phyloP scores from a whole-genome alignment of 2,888 invertebrate species.

The Chelonus formosanus region DNA sequence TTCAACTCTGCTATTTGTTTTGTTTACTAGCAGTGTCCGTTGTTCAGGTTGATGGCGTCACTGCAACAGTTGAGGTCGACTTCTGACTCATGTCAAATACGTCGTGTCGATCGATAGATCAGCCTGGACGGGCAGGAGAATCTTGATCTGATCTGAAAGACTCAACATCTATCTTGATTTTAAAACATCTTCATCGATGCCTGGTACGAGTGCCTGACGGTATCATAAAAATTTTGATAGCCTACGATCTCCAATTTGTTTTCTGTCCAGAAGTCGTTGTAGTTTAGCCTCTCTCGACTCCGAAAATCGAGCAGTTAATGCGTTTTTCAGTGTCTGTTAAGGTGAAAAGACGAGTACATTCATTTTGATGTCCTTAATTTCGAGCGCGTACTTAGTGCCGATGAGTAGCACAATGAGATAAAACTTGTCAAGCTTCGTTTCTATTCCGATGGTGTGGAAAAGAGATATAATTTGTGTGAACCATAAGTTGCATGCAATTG shows the following conservation, averaged over 20 bases:
- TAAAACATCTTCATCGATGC: constrained; percentile 3
- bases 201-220: constrained; percentile 39
- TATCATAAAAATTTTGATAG: constrained; percentile 48
- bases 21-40: not conserved
- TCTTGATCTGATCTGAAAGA: constrained; percentile 6
- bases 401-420: constrained; percentile 38
- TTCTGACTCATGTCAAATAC: not conserved
- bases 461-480: constrained; percentile 49
- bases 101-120: not conserved
- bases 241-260: constrained; percentile 40
- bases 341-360: not conserved
- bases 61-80: not conserved
- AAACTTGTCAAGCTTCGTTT: constrained; percentile 43
- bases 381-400: constrained; percentile 40
- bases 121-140: constrained; percentile 33
- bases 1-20: not conserved
- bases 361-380: constrained; percentile 35
- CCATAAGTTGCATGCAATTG: constrained; percentile 41
- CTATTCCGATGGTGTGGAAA: constrained; percentile 43
- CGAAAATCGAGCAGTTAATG: constrained; percentile 8
- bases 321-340: not conserved
- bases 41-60: not conserved
- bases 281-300: constrained; percentile 25
- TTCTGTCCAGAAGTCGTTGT: constrained; percentile 36
- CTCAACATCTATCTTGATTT: constrained; percentile 8